Percentiles rank a stretch among this genome's conserved stretches.
Evolutionary conservation across 2,113 vertebrate genomes (phyloP).

Genomic region (Nannobrachium achirus): DNA sequence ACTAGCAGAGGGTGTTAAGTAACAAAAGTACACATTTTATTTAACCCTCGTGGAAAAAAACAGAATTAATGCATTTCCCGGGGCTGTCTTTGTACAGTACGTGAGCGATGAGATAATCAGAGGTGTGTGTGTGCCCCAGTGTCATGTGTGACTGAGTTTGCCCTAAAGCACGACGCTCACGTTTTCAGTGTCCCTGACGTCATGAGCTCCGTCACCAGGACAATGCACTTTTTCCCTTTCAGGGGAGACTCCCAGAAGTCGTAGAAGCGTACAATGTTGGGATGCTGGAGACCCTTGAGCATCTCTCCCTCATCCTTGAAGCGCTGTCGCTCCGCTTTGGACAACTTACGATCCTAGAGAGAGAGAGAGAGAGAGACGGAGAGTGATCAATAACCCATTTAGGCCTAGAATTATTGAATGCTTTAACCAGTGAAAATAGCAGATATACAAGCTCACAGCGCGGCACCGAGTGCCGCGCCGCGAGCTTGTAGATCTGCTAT

Average conservation of each 20-base stretch:
- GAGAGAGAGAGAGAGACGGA: not conserved
- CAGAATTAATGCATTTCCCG: no score
- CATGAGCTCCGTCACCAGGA: slow-evolving; percentile 94
- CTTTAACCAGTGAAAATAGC: no score
- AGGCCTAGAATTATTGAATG: no score
- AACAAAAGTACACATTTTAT: not conserved
- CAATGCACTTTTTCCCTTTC: slow-evolving; percentile 93
- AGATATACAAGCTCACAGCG: no score
- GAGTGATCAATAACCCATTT: no score
- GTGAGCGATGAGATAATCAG: no score
- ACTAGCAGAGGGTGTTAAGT: not conserved
- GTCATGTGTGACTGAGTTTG: not conserved
- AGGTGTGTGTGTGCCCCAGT: no score
- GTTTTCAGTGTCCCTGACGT: slow-evolving; percentile 95
- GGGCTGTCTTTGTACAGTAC: no score
- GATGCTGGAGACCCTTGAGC: slow-evolving; percentile 89
- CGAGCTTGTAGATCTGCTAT: no score
- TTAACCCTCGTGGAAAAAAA: no score
- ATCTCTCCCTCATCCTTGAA: slow-evolving; percentile 97
- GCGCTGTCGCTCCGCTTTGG: slow-evolving; percentile 90
- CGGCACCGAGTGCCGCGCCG: no score
- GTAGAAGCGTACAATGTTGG: slow-evolving; percentile 80
- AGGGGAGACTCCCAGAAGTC: slow-evolving; percentile 92
- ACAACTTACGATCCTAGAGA: slow-evolving; percentile 91
- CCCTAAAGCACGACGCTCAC: slow-evolving; percentile 76